Evolutionary conservation across 1,140 invertebrate species (phyloP).

Genomic region (Melipona quadrifasciata): DNA sequence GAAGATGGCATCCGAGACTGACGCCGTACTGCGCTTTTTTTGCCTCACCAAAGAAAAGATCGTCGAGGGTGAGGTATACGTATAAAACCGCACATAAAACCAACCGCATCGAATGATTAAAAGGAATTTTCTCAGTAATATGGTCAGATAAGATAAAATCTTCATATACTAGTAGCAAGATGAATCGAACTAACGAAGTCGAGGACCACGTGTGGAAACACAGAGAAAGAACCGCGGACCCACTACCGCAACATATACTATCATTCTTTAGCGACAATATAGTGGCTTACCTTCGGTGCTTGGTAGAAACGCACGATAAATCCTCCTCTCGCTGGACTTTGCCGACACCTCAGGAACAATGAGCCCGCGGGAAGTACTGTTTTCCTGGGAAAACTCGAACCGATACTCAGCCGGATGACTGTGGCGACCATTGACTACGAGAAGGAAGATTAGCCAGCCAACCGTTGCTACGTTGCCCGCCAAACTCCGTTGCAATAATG

Average conservation of each 20-base stretch:
- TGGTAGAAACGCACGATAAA: constrained; percentile 20
- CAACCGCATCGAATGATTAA: not conserved
- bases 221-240: constrained; percentile 52
- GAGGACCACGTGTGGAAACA: constrained; percentile 72
- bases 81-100: constrained; percentile 4
- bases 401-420: constrained; percentile 71
- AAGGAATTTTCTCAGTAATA: not conserved
- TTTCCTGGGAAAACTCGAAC: constrained; percentile 72
- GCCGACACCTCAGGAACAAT: constrained; percentile 61
- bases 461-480: constrained; percentile 61
- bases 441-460: constrained; percentile 67
- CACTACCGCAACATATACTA: constrained; percentile 12
- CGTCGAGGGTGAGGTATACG: constrained; percentile 39
- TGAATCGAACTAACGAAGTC: constrained; percentile 23
- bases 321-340: constrained; percentile 45
- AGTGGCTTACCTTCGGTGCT: constrained; percentile 58
- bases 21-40: constrained; percentile 75
- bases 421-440: constrained; percentile 69
- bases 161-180: not conserved
- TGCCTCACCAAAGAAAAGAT: constrained; percentile 52
- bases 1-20: constrained; percentile 79
- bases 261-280: not conserved
- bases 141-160: not conserved
- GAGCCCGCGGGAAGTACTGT: constrained; percentile 66
- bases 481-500: constrained; percentile 52